Evolutionary conservation across 2,888 invertebrate genomes (phyloP).

Genomic region (Leptinotarsa juncta): DNA sequence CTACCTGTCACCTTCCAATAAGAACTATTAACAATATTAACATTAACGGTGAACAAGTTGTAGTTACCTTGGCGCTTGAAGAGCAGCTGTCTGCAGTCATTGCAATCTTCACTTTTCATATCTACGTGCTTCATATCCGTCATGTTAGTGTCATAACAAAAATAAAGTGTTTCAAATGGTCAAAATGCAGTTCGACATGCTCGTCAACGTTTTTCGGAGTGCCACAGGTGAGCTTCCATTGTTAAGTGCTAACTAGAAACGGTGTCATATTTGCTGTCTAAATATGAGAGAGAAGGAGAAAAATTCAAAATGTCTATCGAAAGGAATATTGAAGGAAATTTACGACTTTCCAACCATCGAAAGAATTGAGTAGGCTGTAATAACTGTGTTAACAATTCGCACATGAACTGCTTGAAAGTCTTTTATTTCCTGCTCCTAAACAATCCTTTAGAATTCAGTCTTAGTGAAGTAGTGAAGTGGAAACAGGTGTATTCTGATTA

Average conservation of each 20-base stretch:
- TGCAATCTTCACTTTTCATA: slow-evolving; percentile 18
- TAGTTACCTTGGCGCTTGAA: slow-evolving; percentile 48
- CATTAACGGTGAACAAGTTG: slow-evolving; percentile 45
- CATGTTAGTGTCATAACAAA: slow-evolving; percentile 49
- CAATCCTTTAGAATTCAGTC: background rate
- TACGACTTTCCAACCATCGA: background rate
- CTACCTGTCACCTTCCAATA: background rate
- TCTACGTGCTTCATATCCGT: slow-evolving; percentile 51
- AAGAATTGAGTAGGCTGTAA: background rate
- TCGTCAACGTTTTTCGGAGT: slow-evolving; percentile 59
- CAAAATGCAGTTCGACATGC: slow-evolving; percentile 60
- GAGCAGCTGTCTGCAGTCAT: slow-evolving; percentile 39
- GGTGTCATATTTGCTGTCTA: background rate
- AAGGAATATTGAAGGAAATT: background rate
- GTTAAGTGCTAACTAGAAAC: slow-evolving; percentile 14
- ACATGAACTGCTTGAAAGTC: background rate
- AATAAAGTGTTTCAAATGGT: slow-evolving; percentile 28
- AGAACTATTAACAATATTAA: slow-evolving; percentile 13
- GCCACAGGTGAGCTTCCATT: slow-evolving; percentile 53
- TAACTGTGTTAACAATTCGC: no score
- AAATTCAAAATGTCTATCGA: slow-evolving; percentile 10
- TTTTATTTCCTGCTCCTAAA: background rate
- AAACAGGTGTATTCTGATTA: slow-evolving; percentile 7
- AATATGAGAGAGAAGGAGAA: background rate
- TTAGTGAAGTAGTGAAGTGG: background rate